phyloP scores from a whole-genome alignment of 2,113 vertebrate genomes.

The Crocuta crocuta region DNA sequence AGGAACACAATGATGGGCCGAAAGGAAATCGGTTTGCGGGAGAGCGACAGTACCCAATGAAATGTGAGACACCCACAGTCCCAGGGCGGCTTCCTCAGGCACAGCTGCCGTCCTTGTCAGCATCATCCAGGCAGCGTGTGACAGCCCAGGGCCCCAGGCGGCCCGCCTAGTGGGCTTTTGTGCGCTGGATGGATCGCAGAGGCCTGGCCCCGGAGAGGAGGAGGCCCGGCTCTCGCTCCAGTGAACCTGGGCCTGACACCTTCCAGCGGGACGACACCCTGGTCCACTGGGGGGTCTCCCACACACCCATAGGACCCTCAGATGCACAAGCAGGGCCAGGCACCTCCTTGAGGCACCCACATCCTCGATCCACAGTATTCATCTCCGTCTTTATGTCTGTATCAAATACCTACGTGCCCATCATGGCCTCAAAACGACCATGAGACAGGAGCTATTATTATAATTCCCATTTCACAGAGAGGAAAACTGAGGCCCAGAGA shows the following conservation, averaged over 20 bases:
- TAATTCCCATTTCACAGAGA: background rate
- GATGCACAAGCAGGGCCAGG: background rate
- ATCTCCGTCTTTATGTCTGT: background rate
- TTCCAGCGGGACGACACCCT: rapidly evolving
- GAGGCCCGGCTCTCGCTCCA: rapidly evolving
- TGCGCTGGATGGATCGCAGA: background rate
- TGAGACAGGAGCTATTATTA: background rate
- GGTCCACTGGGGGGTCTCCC: background rate
- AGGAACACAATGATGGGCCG: background rate
- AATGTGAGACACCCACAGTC: slow-evolving; percentile 17
- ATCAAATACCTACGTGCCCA: rapidly evolving
- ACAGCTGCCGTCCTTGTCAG: background rate
- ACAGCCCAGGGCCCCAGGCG: background rate
- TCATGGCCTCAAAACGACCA: too few relatives aligned
- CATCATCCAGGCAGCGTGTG: slow-evolving; percentile 23
- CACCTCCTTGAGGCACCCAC: rapidly evolving
- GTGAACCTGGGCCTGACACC: background rate
- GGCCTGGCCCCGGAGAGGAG: background rate
- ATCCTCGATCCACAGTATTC: rapidly evolving
- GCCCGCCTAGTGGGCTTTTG: background rate
- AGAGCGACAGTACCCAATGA: background rate
- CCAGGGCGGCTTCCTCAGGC: slow-evolving; percentile 15
- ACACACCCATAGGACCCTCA: background rate
- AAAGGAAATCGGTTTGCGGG: background rate
- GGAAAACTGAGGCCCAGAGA: background rate